Conservation (phyloP, 2,113 vertebrate genomes). For the Syrmaticus mikado region DNA sequence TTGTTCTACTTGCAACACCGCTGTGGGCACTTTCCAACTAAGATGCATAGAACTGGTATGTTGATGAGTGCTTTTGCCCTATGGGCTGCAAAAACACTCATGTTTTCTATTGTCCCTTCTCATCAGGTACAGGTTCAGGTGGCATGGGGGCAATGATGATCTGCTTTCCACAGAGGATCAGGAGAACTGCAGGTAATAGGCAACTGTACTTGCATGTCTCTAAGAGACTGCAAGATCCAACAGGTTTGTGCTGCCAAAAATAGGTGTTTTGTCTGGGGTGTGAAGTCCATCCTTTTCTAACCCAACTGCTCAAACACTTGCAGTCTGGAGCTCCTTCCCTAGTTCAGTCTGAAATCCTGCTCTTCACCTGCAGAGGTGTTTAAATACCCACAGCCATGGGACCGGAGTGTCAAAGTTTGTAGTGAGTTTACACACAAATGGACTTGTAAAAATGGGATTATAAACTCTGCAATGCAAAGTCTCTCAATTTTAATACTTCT, state of each 20-base stretch:
- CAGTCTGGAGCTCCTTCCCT: neutral
- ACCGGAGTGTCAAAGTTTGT: neutral
- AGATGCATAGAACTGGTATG: neutral
- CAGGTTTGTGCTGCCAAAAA: neutral
- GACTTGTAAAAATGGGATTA: neutral
- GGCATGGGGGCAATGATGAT: neutral
- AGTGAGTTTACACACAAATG: neutral
- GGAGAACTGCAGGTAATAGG: neutral
- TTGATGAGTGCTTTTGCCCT: neutral
- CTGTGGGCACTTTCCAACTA: neutral
- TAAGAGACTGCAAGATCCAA: neutral
- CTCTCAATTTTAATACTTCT: neutral
- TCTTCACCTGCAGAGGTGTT: neutral
- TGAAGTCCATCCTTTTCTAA: neutral
- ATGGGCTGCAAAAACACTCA: neutral
- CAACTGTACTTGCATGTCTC: neutral
- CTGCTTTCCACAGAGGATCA: neutral
- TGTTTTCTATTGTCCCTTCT: neutral
- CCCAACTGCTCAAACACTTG: neutral
- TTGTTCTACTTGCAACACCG: neutral
- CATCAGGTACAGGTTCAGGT: neutral
- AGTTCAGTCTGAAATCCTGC: neutral
- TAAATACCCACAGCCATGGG: neutral
- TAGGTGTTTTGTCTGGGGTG: neutral
- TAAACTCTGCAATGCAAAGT: neutral